Percentiles rank a stretch among this genome's conserved stretches.
Conservation (phyloP, 1,140 invertebrate genomes). For the Mya arenaria region DNA sequence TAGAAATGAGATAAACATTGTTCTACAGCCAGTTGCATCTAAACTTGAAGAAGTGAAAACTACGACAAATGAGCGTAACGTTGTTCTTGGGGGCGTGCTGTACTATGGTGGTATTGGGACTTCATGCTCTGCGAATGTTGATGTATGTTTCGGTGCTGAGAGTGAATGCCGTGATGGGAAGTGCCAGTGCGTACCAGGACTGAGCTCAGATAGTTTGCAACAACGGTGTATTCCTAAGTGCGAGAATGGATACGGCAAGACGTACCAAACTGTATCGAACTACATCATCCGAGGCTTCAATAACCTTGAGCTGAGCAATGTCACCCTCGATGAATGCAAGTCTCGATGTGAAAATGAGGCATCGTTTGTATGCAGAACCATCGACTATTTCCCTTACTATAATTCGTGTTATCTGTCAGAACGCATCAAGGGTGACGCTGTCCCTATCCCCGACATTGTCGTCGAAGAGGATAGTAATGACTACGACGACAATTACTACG, state of each 20-base stretch:
- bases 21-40: neutral
- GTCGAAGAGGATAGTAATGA: neutral
- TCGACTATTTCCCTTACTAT: conserved; percentile 36
- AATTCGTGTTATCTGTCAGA: conserved; percentile 30
- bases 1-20: neutral
- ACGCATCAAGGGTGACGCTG: neutral
- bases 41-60: neutral
- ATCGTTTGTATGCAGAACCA: conserved; percentile 7
- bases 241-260: conserved; percentile 29
- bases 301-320: neutral
- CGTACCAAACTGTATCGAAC: conserved; percentile 20
- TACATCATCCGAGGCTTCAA: conserved; percentile 42
- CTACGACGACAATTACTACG: neutral
- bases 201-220: conserved; percentile 29
- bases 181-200: conserved; percentile 21
- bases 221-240: conserved; percentile 18
- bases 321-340: conserved; percentile 25
- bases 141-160: neutral
- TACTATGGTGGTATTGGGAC: conserved; percentile 31
- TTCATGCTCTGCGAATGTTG: neutral
- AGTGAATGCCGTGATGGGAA: conserved; percentile 41
- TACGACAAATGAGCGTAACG: conserved; percentile 26
- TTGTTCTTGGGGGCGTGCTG: conserved; percentile 6
- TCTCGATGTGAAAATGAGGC: neutral
- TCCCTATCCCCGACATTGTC: neutral